phyloP scores from a whole-genome alignment of 2,888 invertebrate genomes.

The Graphium colonna region DNA sequence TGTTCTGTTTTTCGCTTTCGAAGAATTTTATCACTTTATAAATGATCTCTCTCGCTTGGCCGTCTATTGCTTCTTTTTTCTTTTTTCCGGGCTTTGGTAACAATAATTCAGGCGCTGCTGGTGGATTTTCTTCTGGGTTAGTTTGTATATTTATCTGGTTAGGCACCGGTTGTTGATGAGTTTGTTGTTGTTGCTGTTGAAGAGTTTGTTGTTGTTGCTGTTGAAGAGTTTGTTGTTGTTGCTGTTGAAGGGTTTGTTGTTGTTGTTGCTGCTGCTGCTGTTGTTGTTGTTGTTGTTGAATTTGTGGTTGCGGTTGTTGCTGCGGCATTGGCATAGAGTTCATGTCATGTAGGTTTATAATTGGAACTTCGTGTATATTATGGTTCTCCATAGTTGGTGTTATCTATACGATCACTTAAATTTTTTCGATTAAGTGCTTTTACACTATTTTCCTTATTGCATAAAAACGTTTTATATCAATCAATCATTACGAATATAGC shows the following conservation, averaged over 20 bases:
- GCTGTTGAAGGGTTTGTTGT: conserved; percentile 29
- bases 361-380: conserved; percentile 24
- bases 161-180: conserved; percentile 25
- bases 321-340: conserved; percentile 30
- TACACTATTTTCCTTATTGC: not conserved
- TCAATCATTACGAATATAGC: conserved; percentile 16
- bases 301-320: conserved; percentile 30
- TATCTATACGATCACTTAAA: no score
- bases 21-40: conserved; percentile 72
- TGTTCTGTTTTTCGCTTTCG: conserved; percentile 71
- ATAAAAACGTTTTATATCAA: not conserved
- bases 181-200: conserved; percentile 30
- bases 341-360: conserved; percentile 35
- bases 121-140: conserved; percentile 26
- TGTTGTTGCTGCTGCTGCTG: conserved; percentile 34
- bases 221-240: not conserved
- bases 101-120: conserved; percentile 33
- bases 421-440: no score
- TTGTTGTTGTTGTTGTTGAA: conserved; percentile 29
- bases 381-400: conserved; percentile 9
- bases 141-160: conserved; percentile 23
- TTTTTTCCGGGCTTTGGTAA: conserved; percentile 53
- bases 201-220: conserved; percentile 28
- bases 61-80: conserved; percentile 71
- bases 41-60: conserved; percentile 69